These are phyloP conservation scores for Diplodus sargus DNA, from an alignment of 2,797 vertebrate species.

Conservation along the genomic window DNA sequence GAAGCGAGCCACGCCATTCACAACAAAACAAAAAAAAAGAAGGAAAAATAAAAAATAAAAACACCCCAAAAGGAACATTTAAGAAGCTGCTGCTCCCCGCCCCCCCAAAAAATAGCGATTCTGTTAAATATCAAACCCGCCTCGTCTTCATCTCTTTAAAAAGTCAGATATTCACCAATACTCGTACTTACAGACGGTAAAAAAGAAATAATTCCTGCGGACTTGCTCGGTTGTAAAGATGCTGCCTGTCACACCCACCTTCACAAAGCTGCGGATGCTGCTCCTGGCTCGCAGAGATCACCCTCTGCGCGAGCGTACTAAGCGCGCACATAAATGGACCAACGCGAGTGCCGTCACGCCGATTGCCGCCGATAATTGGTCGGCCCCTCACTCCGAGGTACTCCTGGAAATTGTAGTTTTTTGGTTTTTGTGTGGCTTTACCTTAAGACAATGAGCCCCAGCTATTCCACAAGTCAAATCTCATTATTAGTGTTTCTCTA, in stretches of 20 bases:
- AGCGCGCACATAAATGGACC: slow-evolving; percentile 77
- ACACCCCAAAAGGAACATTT: neutral
- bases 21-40: neutral
- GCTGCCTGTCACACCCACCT: slow-evolving; percentile 80
- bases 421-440: slow-evolving; percentile 32
- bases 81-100: neutral
- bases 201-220: neutral
- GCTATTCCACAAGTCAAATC: neutral
- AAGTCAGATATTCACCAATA: fast-evolving
- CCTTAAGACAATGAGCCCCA: slow-evolving; percentile 12
- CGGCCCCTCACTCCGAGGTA: fast-evolving
- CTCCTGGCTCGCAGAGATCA: slow-evolving; percentile 37
- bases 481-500: neutral
- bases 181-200: neutral
- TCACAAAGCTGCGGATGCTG: slow-evolving; percentile 45
- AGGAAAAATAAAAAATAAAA: neutral
- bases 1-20: neutral
- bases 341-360: slow-evolving; percentile 70
- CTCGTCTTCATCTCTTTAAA: neutral
- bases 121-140: fast-evolving
- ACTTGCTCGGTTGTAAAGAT: neutral
- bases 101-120: neutral
- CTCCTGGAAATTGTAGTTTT: slow-evolving; percentile 75
- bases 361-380: slow-evolving; percentile 58
- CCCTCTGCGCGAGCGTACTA: slow-evolving; percentile 30